These are phyloP conservation scores for Pygathrix nemaeus DNA, from an alignment of 2,113 vertebrate genomes.

Conservation along the genomic window DNA sequence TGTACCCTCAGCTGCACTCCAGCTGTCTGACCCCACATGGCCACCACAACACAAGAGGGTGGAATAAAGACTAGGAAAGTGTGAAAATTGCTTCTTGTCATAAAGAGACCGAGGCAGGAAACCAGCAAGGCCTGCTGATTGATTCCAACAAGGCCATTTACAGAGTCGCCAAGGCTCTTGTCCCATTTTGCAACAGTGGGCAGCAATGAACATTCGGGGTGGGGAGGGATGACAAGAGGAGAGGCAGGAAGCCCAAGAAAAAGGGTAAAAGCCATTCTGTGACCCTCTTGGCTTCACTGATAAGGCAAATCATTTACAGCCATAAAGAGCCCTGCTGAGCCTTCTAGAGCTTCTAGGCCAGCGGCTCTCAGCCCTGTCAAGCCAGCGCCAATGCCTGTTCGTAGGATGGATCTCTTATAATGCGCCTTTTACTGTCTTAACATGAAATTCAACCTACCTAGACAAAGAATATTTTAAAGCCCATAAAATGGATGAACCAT, in stretches of 20 bases:
- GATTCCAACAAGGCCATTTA: neutral
- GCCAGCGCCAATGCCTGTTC: neutral
- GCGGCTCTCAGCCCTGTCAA: neutral
- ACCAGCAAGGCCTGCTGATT: neutral
- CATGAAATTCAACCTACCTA: neutral
- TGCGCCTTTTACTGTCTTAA: neutral
- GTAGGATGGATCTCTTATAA: neutral
- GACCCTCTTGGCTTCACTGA: neutral
- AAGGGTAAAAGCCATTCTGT: neutral
- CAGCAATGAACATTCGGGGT: neutral
- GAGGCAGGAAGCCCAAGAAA: neutral
- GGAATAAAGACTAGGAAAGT: neutral
- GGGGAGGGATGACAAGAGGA: neutral
- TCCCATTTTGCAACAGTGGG: neutral
- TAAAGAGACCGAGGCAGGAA: neutral
- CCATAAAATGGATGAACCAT: neutral
- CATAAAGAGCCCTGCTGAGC: neutral
- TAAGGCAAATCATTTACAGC: neutral
- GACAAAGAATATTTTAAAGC: neutral
- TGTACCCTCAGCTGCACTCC: constrained; percentile 30
- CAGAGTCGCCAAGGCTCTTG: neutral
- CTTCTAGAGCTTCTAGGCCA: neutral
- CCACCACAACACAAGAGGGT: neutral
- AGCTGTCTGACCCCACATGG: constrained; percentile 31
- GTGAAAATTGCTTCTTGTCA: neutral